Conservation (phyloP, 2,888 invertebrate species). For the Cremastinae sp. region DNA sequence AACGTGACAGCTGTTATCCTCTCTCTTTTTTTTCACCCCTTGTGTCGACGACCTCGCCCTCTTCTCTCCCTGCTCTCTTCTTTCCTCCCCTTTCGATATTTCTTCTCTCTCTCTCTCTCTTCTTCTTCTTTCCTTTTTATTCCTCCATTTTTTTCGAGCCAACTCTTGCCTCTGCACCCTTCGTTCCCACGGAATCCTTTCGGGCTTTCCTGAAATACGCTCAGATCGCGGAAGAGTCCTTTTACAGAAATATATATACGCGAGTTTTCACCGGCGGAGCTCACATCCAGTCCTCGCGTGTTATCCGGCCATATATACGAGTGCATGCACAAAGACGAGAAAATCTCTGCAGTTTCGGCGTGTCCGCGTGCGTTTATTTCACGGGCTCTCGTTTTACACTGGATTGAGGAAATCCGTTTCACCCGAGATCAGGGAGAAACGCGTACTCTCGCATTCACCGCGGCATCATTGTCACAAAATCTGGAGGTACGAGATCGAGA, state of each 20-base stretch:
- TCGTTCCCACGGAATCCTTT: conserved; percentile 79
- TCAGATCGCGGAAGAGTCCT: conserved; percentile 54
- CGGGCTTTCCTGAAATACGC: conserved; percentile 73
- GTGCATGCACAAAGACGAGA: conserved; percentile 20
- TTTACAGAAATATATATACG: conserved; percentile 19
- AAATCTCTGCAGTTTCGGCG: conserved; percentile 45
- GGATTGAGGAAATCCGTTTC: conserved; percentile 64
- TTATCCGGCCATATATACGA: conserved; percentile 10
- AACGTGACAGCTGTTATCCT: conserved; percentile 62
- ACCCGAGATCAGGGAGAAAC: conserved; percentile 41
- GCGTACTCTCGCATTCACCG: conserved; percentile 37
- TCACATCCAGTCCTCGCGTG: neutral
- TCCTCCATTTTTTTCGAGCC: conserved; percentile 66
- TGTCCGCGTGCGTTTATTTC: conserved; percentile 41
- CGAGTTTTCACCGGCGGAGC: neutral
- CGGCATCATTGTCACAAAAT: conserved; percentile 66
- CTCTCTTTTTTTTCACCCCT: conserved; percentile 37
- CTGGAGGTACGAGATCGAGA: conserved; percentile 35
- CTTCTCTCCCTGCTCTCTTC: conserved; percentile 46
- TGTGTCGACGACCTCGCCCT: conserved; percentile 31
- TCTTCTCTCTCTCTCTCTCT: conserved; percentile 23
- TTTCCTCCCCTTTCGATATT: conserved; percentile 56
- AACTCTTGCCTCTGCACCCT: conserved; percentile 75
- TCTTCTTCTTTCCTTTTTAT: conserved; percentile 42
- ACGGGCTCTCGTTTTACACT: conserved; percentile 44